Conservation (phyloP, 1,140 invertebrate species). For the Rhyzopertha dominica region DNA sequence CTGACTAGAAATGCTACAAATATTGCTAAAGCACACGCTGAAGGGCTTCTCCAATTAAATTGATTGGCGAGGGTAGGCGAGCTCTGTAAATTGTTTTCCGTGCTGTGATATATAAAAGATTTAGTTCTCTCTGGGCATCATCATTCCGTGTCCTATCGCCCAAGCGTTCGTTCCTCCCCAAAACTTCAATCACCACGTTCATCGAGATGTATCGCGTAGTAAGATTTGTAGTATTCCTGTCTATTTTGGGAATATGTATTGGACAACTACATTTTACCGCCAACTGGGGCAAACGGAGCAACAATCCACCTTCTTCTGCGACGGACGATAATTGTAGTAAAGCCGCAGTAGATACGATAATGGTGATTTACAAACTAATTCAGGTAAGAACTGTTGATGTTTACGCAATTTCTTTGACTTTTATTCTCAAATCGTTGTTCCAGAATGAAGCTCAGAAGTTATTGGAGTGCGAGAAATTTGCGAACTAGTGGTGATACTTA, state of each 20-base stretch:
- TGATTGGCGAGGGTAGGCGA: slow-evolving; percentile 2
- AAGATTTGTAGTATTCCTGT: not conserved
- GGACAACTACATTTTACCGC: slow-evolving; percentile 7
- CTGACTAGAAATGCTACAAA: no score
- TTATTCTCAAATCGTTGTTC: not conserved
- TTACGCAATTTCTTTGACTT: not conserved
- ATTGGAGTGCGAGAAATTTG: slow-evolving; percentile 9
- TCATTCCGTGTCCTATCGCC: no score
- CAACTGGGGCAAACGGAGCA: slow-evolving; percentile 2
- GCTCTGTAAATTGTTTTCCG: not conserved
- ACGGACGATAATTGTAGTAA: not conserved
- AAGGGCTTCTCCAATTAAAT: slow-evolving; percentile 3
- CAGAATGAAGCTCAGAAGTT: slow-evolving; percentile 11
- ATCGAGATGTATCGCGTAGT: slow-evolving; percentile 1
- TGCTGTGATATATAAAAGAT: not conserved
- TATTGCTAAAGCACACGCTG: no score
- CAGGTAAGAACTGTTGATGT: slow-evolving; percentile 4
- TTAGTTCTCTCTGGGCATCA: no score
- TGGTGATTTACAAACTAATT: slow-evolving; percentile 9
- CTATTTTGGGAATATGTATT: not conserved
- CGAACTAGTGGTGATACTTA: no score
- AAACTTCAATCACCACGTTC: not conserved
- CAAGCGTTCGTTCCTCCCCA: not conserved
- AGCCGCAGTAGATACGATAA: slow-evolving; percentile 1
- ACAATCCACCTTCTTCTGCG: not conserved